Evolutionary conservation across 2,888 invertebrate species (phyloP).

Genomic region (Conchocele bisecta): DNA sequence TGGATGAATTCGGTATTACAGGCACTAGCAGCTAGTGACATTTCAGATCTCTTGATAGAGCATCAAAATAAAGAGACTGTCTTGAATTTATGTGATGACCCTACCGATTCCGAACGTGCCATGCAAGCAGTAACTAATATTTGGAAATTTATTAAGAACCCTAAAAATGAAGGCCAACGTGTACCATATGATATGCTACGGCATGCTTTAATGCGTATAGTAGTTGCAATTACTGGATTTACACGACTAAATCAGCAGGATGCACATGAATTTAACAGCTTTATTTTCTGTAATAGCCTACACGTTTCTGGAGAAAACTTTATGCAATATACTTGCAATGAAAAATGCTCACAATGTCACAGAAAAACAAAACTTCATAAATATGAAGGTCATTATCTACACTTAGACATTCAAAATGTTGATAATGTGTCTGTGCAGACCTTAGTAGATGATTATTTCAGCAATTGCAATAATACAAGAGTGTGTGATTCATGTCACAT

Average conservation of each 20-base stretch:
- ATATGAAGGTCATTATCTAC: not conserved
- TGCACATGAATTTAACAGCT: constrained; percentile 1
- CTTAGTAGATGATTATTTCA: not conserved
- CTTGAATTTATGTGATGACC: too few relatives aligned
- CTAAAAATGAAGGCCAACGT: not conserved
- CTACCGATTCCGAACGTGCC: constrained; percentile 6
- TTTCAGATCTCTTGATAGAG: not conserved
- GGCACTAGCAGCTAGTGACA: not conserved
- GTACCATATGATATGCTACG: not conserved
- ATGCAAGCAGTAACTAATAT: not conserved
- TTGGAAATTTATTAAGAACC: constrained; percentile 4
- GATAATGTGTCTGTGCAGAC: not conserved
- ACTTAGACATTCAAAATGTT: not conserved
- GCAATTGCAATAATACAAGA: not conserved
- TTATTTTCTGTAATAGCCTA: not conserved
- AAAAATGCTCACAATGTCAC: not conserved
- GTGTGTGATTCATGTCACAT: not conserved
- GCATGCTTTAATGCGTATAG: not conserved
- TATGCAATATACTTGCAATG: not conserved
- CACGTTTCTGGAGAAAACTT: not conserved
- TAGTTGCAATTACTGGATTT: not conserved
- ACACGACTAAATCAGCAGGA: not conserved
- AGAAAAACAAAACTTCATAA: not conserved
- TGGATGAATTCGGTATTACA: constrained; percentile 9
- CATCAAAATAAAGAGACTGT: too few relatives aligned